Evolutionary conservation across 2,888 invertebrate species (phyloP).

Genomic region (Cephus pulcher): DNA sequence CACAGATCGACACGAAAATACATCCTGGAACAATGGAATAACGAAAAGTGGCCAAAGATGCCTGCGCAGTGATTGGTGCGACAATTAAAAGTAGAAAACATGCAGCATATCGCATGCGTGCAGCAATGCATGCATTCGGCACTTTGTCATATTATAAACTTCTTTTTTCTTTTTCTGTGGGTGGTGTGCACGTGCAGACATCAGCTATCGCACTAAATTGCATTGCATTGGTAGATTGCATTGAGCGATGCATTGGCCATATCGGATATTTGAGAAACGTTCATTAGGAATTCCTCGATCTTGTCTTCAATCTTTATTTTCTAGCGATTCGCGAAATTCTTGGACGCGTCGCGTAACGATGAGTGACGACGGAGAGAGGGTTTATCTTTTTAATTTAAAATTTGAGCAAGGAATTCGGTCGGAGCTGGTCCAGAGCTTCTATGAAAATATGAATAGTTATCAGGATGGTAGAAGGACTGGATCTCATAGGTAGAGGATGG

Average conservation of each 20-base stretch:
- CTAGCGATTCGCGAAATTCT: not conserved
- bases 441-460: not conserved
- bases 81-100: not conserved
- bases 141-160: not conserved
- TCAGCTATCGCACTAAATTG: not conserved
- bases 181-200: not conserved
- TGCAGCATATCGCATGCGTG: not conserved
- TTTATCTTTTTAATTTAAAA: not conserved
- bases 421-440: not conserved
- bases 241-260: not conserved
- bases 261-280: not conserved
- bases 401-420: not conserved
- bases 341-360: not conserved
- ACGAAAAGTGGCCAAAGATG: not conserved
- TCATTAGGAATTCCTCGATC: not conserved
- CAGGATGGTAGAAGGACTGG: not conserved
- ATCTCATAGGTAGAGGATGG: not conserved
- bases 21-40: not conserved
- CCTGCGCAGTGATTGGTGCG: not conserved
- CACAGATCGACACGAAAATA: not conserved
- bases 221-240: not conserved
- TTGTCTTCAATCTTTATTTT: not conserved
- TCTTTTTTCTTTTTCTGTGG: not conserved
- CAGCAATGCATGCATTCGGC: not conserved
- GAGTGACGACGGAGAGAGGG: not conserved